Evolutionary conservation across 2,888 invertebrate species (phyloP).

Genomic region (Geotrupes spiniger): DNA sequence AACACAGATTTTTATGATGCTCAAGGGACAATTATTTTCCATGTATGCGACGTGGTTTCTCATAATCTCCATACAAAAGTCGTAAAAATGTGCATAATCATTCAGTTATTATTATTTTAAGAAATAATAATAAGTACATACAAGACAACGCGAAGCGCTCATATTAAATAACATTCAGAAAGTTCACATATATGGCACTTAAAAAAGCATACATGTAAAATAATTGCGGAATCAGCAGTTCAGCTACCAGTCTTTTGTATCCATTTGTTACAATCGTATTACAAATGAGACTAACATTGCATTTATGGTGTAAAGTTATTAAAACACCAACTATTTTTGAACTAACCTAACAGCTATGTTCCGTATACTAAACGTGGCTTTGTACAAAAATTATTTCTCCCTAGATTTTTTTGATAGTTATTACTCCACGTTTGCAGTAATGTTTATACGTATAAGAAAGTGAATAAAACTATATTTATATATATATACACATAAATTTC

Average conservation of each 20-base stretch:
- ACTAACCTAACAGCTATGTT: constrained; percentile 22
- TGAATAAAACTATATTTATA: constrained; percentile 5
- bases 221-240: constrained; percentile 11
- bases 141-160: constrained; percentile 2
- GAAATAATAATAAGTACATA: too few species aligned
- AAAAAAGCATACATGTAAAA: constrained; percentile 19
- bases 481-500: constrained; percentile 19
- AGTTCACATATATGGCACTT: constrained; percentile 17
- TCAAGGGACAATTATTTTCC: constrained; percentile 14
- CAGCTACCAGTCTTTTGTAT: constrained; percentile 28
- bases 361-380: constrained; percentile 32
- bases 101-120: too few species aligned
- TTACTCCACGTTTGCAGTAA: constrained; percentile 17
- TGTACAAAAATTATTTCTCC: constrained; percentile 28
- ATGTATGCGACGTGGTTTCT: constrained; percentile 11
- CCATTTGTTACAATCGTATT: constrained; percentile 22
- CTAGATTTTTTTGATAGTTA: constrained; percentile 15
- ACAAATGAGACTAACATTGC: constrained; percentile 22
- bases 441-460: constrained; percentile 14
- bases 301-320: constrained; percentile 14
- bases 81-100: too few species aligned
- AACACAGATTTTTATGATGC: constrained; percentile 14
- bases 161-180: constrained; percentile 9
- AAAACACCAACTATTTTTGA: constrained; percentile 6
- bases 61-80: not conserved